These are phyloP conservation scores for Harlomillsia oculata DNA, from an alignment of 1,140 invertebrate genomes.

Conservation along the genomic window DNA sequence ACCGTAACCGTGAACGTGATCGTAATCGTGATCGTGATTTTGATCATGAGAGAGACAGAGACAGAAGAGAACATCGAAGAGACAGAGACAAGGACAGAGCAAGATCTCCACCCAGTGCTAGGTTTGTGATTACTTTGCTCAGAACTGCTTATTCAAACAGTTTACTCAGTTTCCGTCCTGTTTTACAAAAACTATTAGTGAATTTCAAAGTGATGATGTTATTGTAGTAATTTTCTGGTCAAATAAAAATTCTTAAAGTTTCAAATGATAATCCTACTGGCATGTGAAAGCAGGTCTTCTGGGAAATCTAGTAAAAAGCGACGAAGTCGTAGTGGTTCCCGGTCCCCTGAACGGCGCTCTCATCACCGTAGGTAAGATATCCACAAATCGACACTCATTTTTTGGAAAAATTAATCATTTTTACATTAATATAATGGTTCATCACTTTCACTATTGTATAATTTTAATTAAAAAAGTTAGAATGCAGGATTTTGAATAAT, in stretches of 20 bases:
- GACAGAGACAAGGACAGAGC: conserved; percentile 13
- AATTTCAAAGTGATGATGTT: too few relatives aligned
- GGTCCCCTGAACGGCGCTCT: conserved; percentile 5
- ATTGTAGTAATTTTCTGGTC: too few relatives aligned
- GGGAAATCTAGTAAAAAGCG: conserved; percentile 11
- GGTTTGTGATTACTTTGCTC: conserved; percentile 11
- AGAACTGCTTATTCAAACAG: too few relatives aligned
- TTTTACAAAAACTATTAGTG: too few relatives aligned
- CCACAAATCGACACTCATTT: too few relatives aligned
- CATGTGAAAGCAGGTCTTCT: conserved; percentile 13
- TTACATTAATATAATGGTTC: too few relatives aligned
- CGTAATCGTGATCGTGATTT: neutral
- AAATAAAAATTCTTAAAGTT: too few relatives aligned
- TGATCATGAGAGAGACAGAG: conserved; percentile 14
- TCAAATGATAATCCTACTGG: neutral
- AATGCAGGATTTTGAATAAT: neutral
- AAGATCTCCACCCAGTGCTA: conserved; percentile 15
- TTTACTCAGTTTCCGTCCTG: too few relatives aligned
- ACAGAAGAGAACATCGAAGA: conserved; percentile 3
- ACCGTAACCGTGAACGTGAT: neutral
- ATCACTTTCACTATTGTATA: too few relatives aligned
- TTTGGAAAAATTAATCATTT: too few relatives aligned
- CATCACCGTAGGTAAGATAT: conserved; percentile 4
- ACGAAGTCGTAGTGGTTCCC: conserved; percentile 7
- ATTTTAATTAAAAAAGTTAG: neutral